Conservation (phyloP, 1,140 invertebrate species). For the Sycophila sp. region DNA sequence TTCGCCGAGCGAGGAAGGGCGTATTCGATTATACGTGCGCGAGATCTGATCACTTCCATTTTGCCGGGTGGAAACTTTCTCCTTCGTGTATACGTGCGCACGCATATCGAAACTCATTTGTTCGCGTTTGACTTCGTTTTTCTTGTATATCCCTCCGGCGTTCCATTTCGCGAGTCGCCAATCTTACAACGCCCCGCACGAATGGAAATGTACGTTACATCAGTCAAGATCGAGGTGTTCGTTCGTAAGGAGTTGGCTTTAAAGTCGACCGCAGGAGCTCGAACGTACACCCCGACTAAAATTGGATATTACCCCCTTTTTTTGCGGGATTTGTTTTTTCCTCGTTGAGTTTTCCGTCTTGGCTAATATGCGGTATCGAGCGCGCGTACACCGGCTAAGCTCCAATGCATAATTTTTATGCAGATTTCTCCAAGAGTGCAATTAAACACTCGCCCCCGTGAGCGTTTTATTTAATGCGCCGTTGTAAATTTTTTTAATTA, state of each 20-base stretch:
- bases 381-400: no score
- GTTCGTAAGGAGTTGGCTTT: not conserved
- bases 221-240: not conserved
- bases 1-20: not conserved
- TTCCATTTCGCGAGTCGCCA: not conserved
- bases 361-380: no score
- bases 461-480: no score
- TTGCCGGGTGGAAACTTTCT: not conserved
- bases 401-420: no score
- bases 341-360: no score
- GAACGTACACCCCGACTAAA: no score
- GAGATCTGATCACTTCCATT: constrained; percentile 1
- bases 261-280: no score
- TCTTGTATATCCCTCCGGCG: not conserved
- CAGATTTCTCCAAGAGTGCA: no score
- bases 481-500: no score
- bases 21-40: not conserved
- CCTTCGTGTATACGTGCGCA: not conserved
- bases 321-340: not conserved
- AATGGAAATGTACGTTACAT: not conserved
- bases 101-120: not conserved
- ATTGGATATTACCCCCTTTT: not conserved
- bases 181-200: not conserved
- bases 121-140: not conserved
- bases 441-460: no score